phyloP scores from a whole-genome alignment of 2,888 invertebrate genomes.

The Lucinisca nassula region DNA sequence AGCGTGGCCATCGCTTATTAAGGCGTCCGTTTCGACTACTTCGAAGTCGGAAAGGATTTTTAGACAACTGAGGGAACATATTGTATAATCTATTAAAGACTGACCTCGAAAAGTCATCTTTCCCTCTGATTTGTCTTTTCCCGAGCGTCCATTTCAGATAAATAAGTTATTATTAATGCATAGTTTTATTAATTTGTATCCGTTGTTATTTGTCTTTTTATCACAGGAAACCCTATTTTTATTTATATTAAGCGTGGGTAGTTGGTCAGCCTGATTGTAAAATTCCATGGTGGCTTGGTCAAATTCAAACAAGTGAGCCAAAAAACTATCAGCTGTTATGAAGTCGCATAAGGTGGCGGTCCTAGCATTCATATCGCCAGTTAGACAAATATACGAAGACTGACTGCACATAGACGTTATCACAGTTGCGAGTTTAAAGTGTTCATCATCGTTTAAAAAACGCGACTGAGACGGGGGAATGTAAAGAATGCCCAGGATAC shows the following conservation, averaged over 20 bases:
- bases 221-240: no score
- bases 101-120: not conserved
- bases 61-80: not conserved
- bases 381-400: not conserved
- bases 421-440: not conserved
- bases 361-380: not conserved
- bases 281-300: not conserved
- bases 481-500: not conserved
- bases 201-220: not conserved
- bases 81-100: not conserved
- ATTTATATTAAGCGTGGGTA: not conserved
- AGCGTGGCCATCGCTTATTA: not conserved
- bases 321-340: not conserved
- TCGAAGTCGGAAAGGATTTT: not conserved
- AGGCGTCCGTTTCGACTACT: not conserved
- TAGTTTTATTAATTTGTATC: not conserved
- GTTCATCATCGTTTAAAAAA: not conserved
- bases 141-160: not conserved
- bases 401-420: not conserved
- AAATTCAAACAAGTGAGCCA: not conserved
- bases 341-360: not conserved
- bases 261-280: not conserved
- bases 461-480: not conserved
- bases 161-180: no score
- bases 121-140: not conserved